These are phyloP conservation scores for Dynastes tityus DNA, from an alignment of 2,888 invertebrate species.

Conservation along the genomic window DNA sequence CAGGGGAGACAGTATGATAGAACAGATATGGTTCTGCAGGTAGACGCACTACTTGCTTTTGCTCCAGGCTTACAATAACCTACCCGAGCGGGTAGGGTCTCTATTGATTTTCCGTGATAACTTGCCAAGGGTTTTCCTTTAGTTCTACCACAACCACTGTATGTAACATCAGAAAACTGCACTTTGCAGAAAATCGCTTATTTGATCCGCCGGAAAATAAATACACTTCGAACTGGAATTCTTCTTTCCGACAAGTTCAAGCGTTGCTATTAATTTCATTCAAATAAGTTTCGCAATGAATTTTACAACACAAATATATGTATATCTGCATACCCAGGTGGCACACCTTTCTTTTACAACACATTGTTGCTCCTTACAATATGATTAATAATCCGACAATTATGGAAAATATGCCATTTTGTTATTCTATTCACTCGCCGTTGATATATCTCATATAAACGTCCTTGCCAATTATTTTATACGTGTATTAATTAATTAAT, in stretches of 20 bases:
- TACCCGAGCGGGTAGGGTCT: slow-evolving; percentile 55
- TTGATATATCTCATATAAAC: neutral
- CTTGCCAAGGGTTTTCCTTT: slow-evolving; percentile 58
- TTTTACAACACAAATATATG: slow-evolving; percentile 14
- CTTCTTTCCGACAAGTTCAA: slow-evolving; percentile 1
- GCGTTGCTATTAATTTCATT: slow-evolving; percentile 35
- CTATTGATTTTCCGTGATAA: slow-evolving; percentile 59
- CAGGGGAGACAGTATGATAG: slow-evolving; percentile 42
- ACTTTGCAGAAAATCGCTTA: slow-evolving; percentile 52
- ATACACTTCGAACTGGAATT: slow-evolving; percentile 4
- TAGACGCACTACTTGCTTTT: slow-evolving; percentile 52
- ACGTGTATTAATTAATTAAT: neutral
- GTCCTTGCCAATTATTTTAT: slow-evolving; percentile 35
- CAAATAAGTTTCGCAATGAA: slow-evolving; percentile 39
- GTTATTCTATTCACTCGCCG: slow-evolving; percentile 12
- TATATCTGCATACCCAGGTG: neutral
- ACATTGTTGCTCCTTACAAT: neutral
- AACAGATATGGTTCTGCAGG: slow-evolving; percentile 49
- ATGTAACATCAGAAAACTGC: slow-evolving; percentile 57
- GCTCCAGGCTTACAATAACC: slow-evolving; percentile 56
- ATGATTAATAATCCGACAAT: slow-evolving; percentile 23
- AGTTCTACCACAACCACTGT: slow-evolving; percentile 57
- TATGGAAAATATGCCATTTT: slow-evolving; percentile 21
- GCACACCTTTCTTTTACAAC: slow-evolving; percentile 13
- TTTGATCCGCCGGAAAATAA: slow-evolving; percentile 34